Evolutionary conservation across 1,140 invertebrate species (phyloP).

Genomic region (Drosophila melanica): DNA sequence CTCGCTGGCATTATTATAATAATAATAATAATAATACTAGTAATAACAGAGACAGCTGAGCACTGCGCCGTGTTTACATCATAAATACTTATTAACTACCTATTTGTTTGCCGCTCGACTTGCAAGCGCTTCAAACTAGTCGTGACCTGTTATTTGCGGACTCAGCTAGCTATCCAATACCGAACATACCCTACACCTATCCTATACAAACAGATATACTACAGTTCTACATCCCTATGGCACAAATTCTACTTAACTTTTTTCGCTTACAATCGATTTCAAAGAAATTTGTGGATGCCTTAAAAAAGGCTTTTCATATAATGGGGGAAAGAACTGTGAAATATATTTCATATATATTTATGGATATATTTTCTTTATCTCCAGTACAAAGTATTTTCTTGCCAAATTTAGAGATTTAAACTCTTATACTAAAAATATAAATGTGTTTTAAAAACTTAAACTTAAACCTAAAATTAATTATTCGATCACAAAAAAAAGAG

Average conservation of each 20-base stretch:
- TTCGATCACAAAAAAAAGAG: too few species aligned
- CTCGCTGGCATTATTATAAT: slow-evolving; percentile 12
- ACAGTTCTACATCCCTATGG: slow-evolving; percentile 21
- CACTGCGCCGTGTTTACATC: slow-evolving; percentile 34
- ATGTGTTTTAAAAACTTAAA: too few species aligned
- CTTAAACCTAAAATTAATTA: too few species aligned
- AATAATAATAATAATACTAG: slow-evolving; percentile 11
- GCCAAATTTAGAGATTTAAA: too few species aligned
- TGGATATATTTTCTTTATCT: too few species aligned
- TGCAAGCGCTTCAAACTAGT: slow-evolving; percentile 45
- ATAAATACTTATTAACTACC: slow-evolving; percentile 34
- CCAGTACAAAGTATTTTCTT: too few species aligned
- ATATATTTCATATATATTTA: background rate
- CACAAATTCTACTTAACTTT: background rate
- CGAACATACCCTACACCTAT: background rate
- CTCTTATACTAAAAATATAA: too few species aligned
- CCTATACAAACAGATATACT: slow-evolving; percentile 9
- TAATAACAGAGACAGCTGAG: slow-evolving; percentile 12
- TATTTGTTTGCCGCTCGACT: slow-evolving; percentile 26
- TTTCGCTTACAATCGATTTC: too few species aligned
- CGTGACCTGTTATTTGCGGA: slow-evolving; percentile 46
- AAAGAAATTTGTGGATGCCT: too few species aligned
- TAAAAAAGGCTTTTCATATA: too few species aligned
- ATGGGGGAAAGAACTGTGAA: background rate
- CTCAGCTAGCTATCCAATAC: slow-evolving; percentile 10